Conservation (phyloP, 2,888 invertebrate genomes). For the Agriotes lineatus region DNA sequence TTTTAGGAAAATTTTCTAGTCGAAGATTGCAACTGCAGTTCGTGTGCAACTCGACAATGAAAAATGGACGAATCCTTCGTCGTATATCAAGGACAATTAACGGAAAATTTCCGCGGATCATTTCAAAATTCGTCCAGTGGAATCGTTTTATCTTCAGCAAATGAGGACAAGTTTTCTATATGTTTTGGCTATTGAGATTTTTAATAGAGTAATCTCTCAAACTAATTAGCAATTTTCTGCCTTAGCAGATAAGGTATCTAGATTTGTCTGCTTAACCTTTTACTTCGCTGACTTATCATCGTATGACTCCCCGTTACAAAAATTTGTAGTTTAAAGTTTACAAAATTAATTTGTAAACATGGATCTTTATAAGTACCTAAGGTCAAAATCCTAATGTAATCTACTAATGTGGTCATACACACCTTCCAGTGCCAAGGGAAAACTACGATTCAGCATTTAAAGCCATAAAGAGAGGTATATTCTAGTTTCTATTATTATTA, state of each 20-base stretch:
- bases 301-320: background rate
- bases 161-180: background rate
- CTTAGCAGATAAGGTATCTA: background rate
- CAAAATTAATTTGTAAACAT: too few relatives aligned
- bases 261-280: background rate
- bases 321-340: too few relatives aligned
- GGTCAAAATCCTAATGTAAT: too few relatives aligned
- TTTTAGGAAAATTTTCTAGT: background rate
- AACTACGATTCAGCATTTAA: too few relatives aligned
- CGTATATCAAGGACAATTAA: background rate
- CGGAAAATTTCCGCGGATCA: background rate
- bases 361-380: too few relatives aligned
- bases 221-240: too few relatives aligned
- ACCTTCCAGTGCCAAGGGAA: background rate
- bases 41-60: background rate
- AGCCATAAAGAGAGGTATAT: too few relatives aligned
- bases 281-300: background rate
- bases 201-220: background rate
- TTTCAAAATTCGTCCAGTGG: background rate
- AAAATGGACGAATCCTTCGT: background rate
- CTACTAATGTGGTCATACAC: too few relatives aligned
- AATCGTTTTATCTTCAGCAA: background rate
- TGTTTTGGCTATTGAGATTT: conserved; percentile 1
- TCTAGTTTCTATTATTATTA: too few relatives aligned
- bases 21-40: background rate